A percentile compares a stretch with the other conserved stretches of the same genome.
Conservation (phyloP, 2,888 invertebrate species). For the Fabriciana adippe region DNA sequence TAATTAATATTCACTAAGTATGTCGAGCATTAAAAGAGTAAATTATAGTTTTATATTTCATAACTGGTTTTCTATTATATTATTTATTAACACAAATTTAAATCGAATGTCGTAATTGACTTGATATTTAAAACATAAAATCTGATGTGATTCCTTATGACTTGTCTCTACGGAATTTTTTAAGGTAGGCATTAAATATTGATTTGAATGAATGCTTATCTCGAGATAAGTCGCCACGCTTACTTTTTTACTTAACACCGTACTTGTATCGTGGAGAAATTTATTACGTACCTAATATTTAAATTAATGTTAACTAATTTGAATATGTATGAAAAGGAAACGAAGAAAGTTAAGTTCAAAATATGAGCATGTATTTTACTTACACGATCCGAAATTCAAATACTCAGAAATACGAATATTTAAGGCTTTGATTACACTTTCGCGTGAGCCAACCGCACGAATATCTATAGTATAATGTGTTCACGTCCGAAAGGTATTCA, state of each 20-base stretch:
- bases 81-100: too few species aligned
- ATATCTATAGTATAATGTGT: constrained; percentile 38
- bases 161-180: not conserved
- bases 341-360: constrained; percentile 30
- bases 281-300: constrained; percentile 28
- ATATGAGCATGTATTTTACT: constrained; percentile 19
- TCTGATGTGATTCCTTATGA: not conserved
- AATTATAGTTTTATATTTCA: too few species aligned
- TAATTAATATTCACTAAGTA: too few species aligned
- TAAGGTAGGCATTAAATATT: constrained; percentile 37
- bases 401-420: constrained; percentile 27
- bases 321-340: constrained; percentile 30
- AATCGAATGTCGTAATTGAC: not conserved
- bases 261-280: constrained; percentile 26
- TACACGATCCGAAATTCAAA: constrained; percentile 30
- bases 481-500: constrained; percentile 43
- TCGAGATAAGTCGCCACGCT: constrained; percentile 53
- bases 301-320: constrained; percentile 29
- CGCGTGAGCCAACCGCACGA: constrained; percentile 44
- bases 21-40: too few species aligned
- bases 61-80: too few species aligned
- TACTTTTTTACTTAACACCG: constrained; percentile 42
- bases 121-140: constrained; percentile 3
- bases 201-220: constrained; percentile 57
- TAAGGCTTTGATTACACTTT: constrained; percentile 43